A percentile compares a stretch with the other conserved stretches of the same genome.
These are phyloP conservation scores for Channa maculata DNA, from an alignment of 2,113 vertebrate genomes.

Conservation along the genomic window DNA sequence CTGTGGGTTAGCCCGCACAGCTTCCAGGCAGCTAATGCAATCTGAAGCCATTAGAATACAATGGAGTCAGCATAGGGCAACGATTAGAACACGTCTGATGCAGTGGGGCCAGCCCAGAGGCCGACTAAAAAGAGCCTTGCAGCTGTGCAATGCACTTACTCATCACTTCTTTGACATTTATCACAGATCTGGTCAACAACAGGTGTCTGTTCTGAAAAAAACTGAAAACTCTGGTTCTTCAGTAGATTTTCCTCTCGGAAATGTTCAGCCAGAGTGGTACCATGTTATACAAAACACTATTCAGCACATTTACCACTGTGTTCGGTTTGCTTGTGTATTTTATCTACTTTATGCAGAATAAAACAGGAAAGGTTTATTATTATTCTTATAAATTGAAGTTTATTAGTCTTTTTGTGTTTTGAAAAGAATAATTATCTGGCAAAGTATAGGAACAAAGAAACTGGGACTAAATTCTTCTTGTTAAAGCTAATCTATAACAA, in stretches of 20 bases:
- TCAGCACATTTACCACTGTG: neutral
- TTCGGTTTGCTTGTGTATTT: too few relatives aligned
- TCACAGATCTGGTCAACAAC: slow-evolving; percentile 39
- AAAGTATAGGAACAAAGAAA: too few relatives aligned
- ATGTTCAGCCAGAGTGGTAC: neutral
- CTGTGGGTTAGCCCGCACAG: slow-evolving; percentile 37
- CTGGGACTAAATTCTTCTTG: too few relatives aligned
- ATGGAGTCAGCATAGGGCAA: slow-evolving; percentile 38
- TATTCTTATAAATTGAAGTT: too few relatives aligned
- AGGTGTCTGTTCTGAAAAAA: neutral
- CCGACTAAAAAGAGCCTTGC: slow-evolving; percentile 49
- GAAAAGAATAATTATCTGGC: too few relatives aligned
- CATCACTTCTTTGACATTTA: slow-evolving; percentile 45
- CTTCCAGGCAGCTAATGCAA: slow-evolving; percentile 62
- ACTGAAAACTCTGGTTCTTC: slow-evolving; percentile 14
- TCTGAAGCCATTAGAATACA: slow-evolving; percentile 68
- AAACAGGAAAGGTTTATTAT: too few relatives aligned
- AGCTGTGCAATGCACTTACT: slow-evolving; percentile 44
- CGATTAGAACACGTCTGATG: slow-evolving; percentile 62
- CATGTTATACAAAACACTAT: neutral
- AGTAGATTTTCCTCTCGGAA: neutral
- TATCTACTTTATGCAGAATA: too few relatives aligned
- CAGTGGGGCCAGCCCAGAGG: slow-evolving; percentile 30
- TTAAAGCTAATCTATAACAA: too few relatives aligned
- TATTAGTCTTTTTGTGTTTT: too few relatives aligned